A percentile compares a stretch with the other conserved stretches of the same genome.
These are phyloP conservation scores for Todiramphus saurophagus DNA, from an alignment of 2,113 vertebrate species.

Conservation along the genomic window DNA sequence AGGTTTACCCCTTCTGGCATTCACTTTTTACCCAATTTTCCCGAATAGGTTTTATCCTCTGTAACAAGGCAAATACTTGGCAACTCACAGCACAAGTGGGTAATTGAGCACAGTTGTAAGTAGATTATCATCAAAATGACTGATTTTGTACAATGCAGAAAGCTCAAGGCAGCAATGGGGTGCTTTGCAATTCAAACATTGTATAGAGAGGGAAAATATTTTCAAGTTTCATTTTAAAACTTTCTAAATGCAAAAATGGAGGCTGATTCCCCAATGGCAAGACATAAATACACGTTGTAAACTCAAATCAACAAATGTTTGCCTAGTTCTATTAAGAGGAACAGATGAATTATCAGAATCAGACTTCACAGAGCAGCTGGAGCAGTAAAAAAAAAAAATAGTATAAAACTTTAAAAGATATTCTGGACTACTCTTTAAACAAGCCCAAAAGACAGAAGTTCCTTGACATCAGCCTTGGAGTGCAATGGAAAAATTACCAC, in stretches of 20 bases:
- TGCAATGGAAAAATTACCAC: neutral
- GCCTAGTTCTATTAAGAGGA: slow-evolving; percentile 18
- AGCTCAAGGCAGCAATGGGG: slow-evolving; percentile 60
- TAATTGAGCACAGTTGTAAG: slow-evolving; percentile 52
- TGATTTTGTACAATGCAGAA: slow-evolving; percentile 35
- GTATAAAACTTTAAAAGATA: neutral
- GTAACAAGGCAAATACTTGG: slow-evolving; percentile 44
- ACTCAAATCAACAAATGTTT: slow-evolving; percentile 35
- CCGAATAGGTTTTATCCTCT: slow-evolving; percentile 9
- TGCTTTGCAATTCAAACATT: slow-evolving; percentile 47
- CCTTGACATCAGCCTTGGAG: neutral
- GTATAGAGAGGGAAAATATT: slow-evolving; percentile 38
- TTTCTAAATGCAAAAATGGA: slow-evolving; percentile 38
- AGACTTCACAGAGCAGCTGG: slow-evolving; percentile 24
- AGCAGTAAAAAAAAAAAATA: slow-evolving; percentile 39
- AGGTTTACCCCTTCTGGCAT: neutral
- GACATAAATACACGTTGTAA: slow-evolving; percentile 46
- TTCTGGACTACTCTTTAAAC: slow-evolving; percentile 19
- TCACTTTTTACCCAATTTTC: neutral
- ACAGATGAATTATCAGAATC: slow-evolving; percentile 39
- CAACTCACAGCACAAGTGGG: slow-evolving; percentile 32
- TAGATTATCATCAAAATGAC: slow-evolving; percentile 56
- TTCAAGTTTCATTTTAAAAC: slow-evolving; percentile 56
- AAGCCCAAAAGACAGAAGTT: neutral
- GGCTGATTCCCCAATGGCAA: slow-evolving; percentile 29